phyloP scores from a whole-genome alignment of 2,797 vertebrate genomes.

The Heterohyrax brucei region DNA sequence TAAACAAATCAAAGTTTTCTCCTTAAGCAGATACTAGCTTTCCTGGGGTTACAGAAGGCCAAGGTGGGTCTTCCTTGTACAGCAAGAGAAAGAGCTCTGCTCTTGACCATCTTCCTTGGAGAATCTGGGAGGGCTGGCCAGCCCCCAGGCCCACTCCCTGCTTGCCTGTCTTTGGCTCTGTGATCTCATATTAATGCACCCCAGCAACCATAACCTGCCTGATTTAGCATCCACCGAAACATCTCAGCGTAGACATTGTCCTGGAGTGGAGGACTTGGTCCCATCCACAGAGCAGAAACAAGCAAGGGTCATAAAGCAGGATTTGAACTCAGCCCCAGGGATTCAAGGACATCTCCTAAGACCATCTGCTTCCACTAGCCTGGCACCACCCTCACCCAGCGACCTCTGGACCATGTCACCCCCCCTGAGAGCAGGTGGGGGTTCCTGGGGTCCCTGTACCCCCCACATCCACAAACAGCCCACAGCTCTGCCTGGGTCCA shows the following conservation, averaged over 20 bases:
- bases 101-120: neutral
- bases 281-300: accelerated
- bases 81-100: neutral
- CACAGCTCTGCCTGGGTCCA: neutral
- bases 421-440: neutral
- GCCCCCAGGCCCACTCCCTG: neutral
- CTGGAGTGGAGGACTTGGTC: neutral
- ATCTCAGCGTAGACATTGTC: accelerated
- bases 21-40: neutral
- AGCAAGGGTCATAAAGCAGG: neutral
- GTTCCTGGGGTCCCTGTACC: neutral
- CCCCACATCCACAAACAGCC: neutral
- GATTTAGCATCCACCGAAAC: no score
- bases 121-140: neutral
- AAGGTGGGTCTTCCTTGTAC: accelerated
- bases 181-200: accelerated
- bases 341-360: neutral
- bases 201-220: accelerated
- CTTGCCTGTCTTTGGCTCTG: neutral
- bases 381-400: neutral
- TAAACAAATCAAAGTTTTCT: neutral
- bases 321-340: accelerated
- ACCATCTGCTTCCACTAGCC: accelerated
- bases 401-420: neutral
- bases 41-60: neutral